Base-by-base conservation (phyloP, 2,797 vertebrate species). In the Rhinella marina region DNA sequence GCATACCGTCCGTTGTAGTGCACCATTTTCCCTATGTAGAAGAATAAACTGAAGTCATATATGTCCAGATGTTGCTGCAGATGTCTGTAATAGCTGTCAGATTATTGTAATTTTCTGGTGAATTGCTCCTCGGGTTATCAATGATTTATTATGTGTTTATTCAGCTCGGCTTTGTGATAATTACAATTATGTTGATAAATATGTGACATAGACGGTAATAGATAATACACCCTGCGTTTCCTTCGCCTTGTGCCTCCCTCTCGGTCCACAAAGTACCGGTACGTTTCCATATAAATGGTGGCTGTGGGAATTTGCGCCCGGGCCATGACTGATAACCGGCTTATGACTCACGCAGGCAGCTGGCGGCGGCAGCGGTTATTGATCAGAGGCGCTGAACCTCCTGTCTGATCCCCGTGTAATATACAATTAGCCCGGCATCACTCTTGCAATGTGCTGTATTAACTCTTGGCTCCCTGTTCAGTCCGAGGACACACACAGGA, bases 381-480 rank as follows among this genome's bases (percentile, higher is more conserved):
- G 83, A 85, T 88, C 85, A 29, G 32, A 48, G 72, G 7, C 41
- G 29, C 16, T 32, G 32, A 41, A 54, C 29, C 77, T 83, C 82
- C 32, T 29, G 64, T 68, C 23, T 59, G 52, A 68, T 52, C 76
- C 16, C 77, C 12, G 27, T 85, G 23, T 81, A 79, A 85, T 76
- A 81, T 88, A 88, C 81, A 84, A 85, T 86, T 77, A 81, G n/a
- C 68, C 17, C n/a, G 57, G 81, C 21, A 75, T 81, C 54, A 68
- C 32, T 66, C 19, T 72, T 27, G 21, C 19, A 73, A n/a, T 41
- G 50, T 87, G 59, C 77, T 66, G 72, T 17, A 76, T 82, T 82
- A 82, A 76, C 59, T 19, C 70, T 27, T 29, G 1, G 52, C 50
- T 27, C 14, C 29, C 56, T 1, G 1, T 19, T 80, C 0, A 73